phyloP scores from a whole-genome alignment of 2,113 vertebrate species.

The Crotalus horridus region DNA sequence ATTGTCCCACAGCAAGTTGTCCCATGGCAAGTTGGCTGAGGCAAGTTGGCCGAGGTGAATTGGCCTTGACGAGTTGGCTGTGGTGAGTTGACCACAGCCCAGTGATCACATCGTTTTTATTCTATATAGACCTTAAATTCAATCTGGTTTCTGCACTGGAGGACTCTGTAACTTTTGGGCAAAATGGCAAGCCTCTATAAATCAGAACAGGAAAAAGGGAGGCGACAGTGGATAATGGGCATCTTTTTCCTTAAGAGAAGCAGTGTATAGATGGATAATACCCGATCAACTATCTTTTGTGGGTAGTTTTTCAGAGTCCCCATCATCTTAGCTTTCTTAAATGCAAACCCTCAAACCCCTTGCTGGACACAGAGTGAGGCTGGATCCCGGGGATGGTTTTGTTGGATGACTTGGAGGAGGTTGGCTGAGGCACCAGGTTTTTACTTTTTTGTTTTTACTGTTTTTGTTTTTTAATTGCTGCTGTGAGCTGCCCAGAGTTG shows the following conservation, averaged over 20 bases:
- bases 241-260: background rate
- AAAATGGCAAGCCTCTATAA: background rate
- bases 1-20: background rate
- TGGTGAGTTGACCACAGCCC: background rate
- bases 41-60: too few species aligned
- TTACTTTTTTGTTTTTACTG: background rate
- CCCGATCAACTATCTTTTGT: background rate
- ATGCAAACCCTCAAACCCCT: background rate
- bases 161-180: background rate
- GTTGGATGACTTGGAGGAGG: background rate
- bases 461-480: background rate
- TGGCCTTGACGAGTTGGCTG: background rate
- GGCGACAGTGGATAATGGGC: background rate
- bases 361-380: background rate
- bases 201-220: background rate
- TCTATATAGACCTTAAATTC: background rate
- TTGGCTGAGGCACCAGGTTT: background rate
- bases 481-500: background rate
- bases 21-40: background rate
- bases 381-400: background rate
- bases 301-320: background rate
- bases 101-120: background rate
- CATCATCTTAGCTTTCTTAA: background rate
- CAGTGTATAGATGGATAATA: background rate
- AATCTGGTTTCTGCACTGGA: background rate